phyloP scores from a whole-genome alignment of 2,888 invertebrate species.

The Drosophila glabriapex region DNA sequence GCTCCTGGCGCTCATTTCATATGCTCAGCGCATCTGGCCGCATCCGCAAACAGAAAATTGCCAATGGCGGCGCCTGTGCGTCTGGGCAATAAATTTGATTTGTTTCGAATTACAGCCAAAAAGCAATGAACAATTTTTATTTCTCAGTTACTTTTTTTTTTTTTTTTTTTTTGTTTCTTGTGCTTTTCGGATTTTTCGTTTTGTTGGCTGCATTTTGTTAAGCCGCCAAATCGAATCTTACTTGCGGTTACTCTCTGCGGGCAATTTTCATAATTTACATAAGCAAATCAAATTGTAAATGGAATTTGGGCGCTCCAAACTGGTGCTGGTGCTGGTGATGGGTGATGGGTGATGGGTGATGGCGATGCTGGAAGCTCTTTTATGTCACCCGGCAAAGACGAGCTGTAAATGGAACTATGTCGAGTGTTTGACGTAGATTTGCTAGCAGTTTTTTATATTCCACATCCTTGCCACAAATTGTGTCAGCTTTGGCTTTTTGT shows the following conservation, averaged over 20 bases:
- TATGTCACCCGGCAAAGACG: slow-evolving; percentile 34
- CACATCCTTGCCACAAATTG: slow-evolving; percentile 58
- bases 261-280: slow-evolving; percentile 81
- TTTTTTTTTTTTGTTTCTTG: slow-evolving; percentile 5
- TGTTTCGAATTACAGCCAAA: slow-evolving; percentile 81
- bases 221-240: slow-evolving; percentile 78
- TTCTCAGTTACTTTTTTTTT: slow-evolving; percentile 21
- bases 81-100: slow-evolving; percentile 82
- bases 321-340: background rate
- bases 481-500: slow-evolving; percentile 59
- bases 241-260: slow-evolving; percentile 79
- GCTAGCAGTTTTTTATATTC: slow-evolving; percentile 26
- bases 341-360: background rate
- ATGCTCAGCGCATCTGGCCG: slow-evolving; percentile 77
- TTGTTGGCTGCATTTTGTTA: slow-evolving; percentile 68
- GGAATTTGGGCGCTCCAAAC: slow-evolving; percentile 59
- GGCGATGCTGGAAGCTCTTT: slow-evolving; percentile 23
- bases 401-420: slow-evolving; percentile 70
- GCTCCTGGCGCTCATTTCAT: slow-evolving; percentile 67
- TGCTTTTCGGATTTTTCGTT: slow-evolving; percentile 6
- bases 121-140: slow-evolving; percentile 74
- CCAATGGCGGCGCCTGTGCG: slow-evolving; percentile 78
- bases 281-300: slow-evolving; percentile 79
- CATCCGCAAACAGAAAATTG: slow-evolving; percentile 73
- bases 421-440: slow-evolving; percentile 76